phyloP scores from a whole-genome alignment of 92 coral and sea anemone species.

The Actinernus sp. region DNA sequence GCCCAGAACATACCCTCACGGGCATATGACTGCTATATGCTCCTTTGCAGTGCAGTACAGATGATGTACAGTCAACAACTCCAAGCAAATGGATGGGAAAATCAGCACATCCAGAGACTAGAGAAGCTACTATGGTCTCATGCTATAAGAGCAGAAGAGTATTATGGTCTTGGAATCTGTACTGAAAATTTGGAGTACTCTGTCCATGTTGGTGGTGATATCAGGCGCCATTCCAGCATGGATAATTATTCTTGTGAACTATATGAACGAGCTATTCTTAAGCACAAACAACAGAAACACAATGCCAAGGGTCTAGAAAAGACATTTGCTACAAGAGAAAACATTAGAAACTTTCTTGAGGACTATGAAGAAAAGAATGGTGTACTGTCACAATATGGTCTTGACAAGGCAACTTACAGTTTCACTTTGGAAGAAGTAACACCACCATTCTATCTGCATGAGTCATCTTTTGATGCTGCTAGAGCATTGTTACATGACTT shows the following conservation, averaged over 20 bases:
- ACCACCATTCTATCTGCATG: slow-evolving; percentile 37
- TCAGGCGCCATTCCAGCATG: slow-evolving; percentile 64
- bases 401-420: neutral
- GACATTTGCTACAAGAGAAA: slow-evolving; percentile 65
- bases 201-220: slow-evolving; percentile 49
- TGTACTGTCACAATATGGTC: slow-evolving; percentile 44
- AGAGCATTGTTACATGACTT: slow-evolving; percentile 21
- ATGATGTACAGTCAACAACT: slow-evolving; percentile 46
- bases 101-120: slow-evolving; percentile 27
- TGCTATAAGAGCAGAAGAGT: slow-evolving; percentile 79
- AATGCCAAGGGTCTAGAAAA: slow-evolving; percentile 77
- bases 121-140: slow-evolving; percentile 57
- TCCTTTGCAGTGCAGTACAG: slow-evolving; percentile 42
- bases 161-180: slow-evolving; percentile 63
- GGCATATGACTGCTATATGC: slow-evolving; percentile 64
- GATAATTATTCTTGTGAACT: slow-evolving; percentile 81
- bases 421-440: slow-evolving; percentile 16
- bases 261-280: slow-evolving; percentile 60
- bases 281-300: slow-evolving; percentile 74
- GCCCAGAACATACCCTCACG: slow-evolving; percentile 66
- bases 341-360: slow-evolving; percentile 30
- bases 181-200: slow-evolving; percentile 80
- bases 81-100: slow-evolving; percentile 40
- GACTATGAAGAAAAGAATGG: slow-evolving; percentile 41
- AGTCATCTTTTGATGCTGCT: slow-evolving; percentile 50